These are phyloP conservation scores for Polyergus mexicanus DNA, from an alignment of 1,140 invertebrate genomes.

Conservation along the genomic window DNA sequence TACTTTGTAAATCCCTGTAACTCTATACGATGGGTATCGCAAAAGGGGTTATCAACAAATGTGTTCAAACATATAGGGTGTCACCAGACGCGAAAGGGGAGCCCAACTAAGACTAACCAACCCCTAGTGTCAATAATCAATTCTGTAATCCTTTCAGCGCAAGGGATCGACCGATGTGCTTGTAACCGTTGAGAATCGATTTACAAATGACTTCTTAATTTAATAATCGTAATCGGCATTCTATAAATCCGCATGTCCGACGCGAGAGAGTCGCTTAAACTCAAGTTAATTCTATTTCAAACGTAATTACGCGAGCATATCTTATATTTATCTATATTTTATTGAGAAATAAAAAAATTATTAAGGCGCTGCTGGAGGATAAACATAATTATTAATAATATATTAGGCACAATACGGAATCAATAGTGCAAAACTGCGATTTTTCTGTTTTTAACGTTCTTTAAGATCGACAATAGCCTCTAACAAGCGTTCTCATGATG, in stretches of 20 bases:
- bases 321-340: background rate
- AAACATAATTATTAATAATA: conserved; percentile 15
- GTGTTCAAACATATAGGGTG: conserved; percentile 86
- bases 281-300: background rate
- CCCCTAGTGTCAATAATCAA: conserved; percentile 83
- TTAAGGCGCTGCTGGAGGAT: background rate
- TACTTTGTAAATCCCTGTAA: conserved; percentile 79
- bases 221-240: conserved; percentile 32
- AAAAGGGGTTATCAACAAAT: conserved; percentile 86
- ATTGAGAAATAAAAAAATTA: background rate
- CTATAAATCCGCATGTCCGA: background rate
- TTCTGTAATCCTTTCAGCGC: conserved; percentile 83
- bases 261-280: background rate
- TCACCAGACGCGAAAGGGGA: conserved; percentile 73
- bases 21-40: conserved; percentile 78
- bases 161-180: conserved; percentile 77
- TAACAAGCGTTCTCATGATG: conserved; percentile 78
- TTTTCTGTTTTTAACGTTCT: conserved; percentile 6
- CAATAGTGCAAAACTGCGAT: background rate
- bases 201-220: conserved; percentile 83
- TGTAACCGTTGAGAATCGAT: conserved; percentile 82
- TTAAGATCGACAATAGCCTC: conserved; percentile 61
- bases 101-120: conserved; percentile 59
- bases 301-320: background rate
- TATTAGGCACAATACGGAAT: background rate